Evolutionary conservation across 2,797 vertebrate genomes (phyloP).

Genomic region (Myotis findleyi): DNA sequence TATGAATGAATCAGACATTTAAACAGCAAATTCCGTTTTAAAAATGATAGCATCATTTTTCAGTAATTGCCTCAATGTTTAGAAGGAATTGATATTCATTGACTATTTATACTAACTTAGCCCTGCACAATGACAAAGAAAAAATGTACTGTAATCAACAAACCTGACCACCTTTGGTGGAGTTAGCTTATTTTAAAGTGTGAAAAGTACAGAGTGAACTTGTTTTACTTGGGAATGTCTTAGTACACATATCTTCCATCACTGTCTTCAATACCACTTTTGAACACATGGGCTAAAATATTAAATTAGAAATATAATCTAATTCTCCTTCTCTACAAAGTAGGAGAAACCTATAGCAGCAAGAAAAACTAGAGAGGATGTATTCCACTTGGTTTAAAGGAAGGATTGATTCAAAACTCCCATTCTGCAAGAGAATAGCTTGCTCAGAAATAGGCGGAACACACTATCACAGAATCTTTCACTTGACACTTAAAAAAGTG

Average conservation of each 20-base stretch:
- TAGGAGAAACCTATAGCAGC: background rate
- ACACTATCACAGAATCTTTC: background rate
- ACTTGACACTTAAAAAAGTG: background rate
- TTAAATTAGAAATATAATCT: background rate
- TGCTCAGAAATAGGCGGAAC: background rate
- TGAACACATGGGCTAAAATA: background rate
- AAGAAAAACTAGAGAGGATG: background rate
- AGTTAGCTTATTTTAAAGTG: slow-evolving; percentile 1
- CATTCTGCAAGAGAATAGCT: background rate
- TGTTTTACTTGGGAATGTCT: background rate
- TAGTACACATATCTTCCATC: background rate
- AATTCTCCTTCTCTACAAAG: background rate
- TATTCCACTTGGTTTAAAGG: background rate
- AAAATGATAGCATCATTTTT: background rate
- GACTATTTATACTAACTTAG: background rate
- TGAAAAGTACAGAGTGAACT: background rate
- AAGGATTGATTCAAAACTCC: background rate
- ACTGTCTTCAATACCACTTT: background rate
- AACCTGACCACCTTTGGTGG: background rate
- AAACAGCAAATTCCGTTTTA: background rate
- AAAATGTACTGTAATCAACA: background rate
- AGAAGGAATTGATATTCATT: background rate
- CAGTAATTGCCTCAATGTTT: background rate
- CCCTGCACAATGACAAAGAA: background rate
- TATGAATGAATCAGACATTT: background rate